phyloP scores from a whole-genome alignment of 2,888 invertebrate species.

The Homarus gammarus region DNA sequence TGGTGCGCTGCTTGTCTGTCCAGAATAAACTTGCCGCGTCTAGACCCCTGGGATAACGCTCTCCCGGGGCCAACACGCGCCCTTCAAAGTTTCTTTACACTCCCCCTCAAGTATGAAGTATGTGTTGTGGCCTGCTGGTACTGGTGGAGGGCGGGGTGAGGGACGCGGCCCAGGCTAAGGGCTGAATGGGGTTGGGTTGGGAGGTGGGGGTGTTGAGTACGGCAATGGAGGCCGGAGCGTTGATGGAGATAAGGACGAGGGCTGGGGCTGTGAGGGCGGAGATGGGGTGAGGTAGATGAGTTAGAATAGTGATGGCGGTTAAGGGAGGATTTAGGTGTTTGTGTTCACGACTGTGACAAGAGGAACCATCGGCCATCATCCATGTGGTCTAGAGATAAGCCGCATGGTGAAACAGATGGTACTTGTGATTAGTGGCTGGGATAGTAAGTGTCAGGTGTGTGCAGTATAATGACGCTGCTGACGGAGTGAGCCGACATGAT shows the following conservation, averaged over 20 bases:
- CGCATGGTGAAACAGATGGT: neutral
- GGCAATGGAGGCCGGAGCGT: too few relatives aligned
- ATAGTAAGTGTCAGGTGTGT: neutral
- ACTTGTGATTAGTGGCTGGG: neutral
- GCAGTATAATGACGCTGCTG: neutral
- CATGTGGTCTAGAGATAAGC: too few relatives aligned
- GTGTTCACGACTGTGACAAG: too few relatives aligned
- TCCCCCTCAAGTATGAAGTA: constrained; percentile 39
- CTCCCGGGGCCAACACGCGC: constrained; percentile 26
- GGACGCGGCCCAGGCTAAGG: too few relatives aligned
- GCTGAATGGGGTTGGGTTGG: too few relatives aligned
- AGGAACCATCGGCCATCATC: too few relatives aligned
- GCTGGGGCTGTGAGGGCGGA: too few relatives aligned
- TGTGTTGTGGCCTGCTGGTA: constrained; percentile 3
- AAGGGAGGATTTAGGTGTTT: too few relatives aligned
- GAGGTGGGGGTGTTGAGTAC: too few relatives aligned
- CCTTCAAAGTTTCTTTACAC: constrained; percentile 39
- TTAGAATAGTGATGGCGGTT: too few relatives aligned
- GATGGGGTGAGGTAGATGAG: too few relatives aligned
- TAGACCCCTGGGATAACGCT: constrained; percentile 26
- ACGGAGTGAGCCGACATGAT: neutral
- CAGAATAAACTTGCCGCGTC: constrained; percentile 37
- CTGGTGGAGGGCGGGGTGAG: neutral
- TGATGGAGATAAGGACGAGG: too few relatives aligned
- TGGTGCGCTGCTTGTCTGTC: constrained; percentile 18